Evolutionary conservation across 2,113 vertebrate genomes (phyloP).

Genomic region (Chionomys nivalis): DNA sequence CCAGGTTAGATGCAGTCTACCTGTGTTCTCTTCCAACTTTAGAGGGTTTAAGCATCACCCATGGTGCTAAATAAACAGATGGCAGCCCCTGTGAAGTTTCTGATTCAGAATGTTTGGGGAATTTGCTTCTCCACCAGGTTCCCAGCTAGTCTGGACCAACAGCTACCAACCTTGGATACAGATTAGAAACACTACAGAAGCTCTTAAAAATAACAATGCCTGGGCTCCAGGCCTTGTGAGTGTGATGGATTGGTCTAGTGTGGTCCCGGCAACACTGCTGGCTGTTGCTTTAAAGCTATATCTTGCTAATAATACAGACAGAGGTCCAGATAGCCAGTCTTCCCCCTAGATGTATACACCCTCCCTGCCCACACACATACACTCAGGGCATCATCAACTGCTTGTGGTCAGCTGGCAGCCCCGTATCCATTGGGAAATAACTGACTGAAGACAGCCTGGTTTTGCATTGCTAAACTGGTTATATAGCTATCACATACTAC

Average conservation of each 20-base stretch:
- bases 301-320: background rate
- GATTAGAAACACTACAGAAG: background rate
- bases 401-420: background rate
- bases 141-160: background rate
- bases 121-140: background rate
- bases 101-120: background rate
- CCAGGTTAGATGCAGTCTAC: background rate
- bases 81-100: background rate
- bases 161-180: background rate
- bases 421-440: background rate
- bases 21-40: background rate
- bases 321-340: background rate
- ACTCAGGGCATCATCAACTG: background rate
- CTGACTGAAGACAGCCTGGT: background rate
- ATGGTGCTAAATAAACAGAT: background rate
- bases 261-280: background rate
- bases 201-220: background rate
- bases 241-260: background rate
- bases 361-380: too few relatives aligned
- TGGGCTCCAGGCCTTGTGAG: background rate
- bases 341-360: background rate
- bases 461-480: slow-evolving; percentile 50
- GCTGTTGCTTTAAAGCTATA: background rate
- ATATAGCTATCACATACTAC: background rate
- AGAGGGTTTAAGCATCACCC: background rate